A percentile compares a stretch with the other conserved stretches of the same genome.
Conservation (phyloP, 2,888 invertebrate genomes). For the Sipha maydis region DNA sequence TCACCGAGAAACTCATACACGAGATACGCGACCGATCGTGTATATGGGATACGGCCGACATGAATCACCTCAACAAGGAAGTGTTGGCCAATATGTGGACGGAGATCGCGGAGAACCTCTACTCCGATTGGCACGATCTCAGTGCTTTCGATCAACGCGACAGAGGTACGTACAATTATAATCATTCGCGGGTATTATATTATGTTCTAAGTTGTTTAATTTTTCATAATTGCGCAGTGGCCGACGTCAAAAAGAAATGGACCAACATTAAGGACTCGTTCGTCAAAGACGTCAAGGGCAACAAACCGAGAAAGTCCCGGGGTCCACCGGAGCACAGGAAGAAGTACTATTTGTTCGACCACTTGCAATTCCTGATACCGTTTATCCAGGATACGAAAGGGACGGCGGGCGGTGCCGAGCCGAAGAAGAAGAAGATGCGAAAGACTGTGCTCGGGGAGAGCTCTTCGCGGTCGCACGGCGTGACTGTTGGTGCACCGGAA, state of each 20-base stretch:
- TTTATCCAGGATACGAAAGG: conserved; percentile 20
- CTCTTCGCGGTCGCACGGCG: too few species aligned
- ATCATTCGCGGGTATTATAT: too few species aligned
- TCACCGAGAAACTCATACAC: conserved; percentile 51
- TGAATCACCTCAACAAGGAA: conserved; percentile 51
- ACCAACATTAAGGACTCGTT: conserved; percentile 59
- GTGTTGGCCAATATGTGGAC: conserved; percentile 38
- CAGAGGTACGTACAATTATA: conserved; percentile 14
- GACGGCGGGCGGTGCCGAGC: background rate
- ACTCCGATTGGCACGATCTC: conserved; percentile 40
- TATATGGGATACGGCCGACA: conserved; percentile 52
- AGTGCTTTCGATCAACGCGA: conserved; percentile 31
- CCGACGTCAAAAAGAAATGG: conserved; percentile 54
- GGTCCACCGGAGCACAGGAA: conserved; percentile 37
- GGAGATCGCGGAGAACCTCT: conserved; percentile 43
- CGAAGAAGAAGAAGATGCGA: too few species aligned
- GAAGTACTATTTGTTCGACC: conserved; percentile 57
- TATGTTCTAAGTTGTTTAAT: too few species aligned
- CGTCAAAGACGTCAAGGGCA: conserved; percentile 58
- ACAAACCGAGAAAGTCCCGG: conserved; percentile 29
- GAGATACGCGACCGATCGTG: conserved; percentile 44
- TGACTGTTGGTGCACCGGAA: background rate
- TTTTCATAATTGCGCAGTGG: background rate
- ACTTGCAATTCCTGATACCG: conserved; percentile 51
- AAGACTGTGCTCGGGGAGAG: background rate